Evolutionary conservation across 2,113 vertebrate genomes (phyloP), one percentile per base, ranked within the genome.

Genomic region (Kryptolebias marmoratus): DNA sequence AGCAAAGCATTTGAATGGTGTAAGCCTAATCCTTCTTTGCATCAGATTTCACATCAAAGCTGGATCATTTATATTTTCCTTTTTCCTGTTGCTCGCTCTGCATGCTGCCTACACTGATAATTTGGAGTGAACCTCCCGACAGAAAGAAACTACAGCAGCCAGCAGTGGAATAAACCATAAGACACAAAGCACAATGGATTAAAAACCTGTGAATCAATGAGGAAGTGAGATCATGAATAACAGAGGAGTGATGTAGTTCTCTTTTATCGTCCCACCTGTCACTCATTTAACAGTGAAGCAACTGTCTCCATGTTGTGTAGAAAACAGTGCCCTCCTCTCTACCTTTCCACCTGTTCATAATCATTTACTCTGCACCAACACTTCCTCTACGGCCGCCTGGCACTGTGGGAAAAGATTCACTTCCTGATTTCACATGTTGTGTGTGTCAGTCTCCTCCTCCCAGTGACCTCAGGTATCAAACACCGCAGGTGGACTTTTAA

Each of bases 401-500:
- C 5, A 27, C 48, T 68, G 61, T 79, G 66, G 72, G 64, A 75
- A 59, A 27, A 76, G 3, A 47, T 61, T 15, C 31, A 84, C 80
- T 90, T 89, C 88, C 87, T 86, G 62, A 74, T 92, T 87, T 75
- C 16, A 1, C 52, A 28, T 53, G 42, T 27, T 0, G 5, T 36
- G 32, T 42, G 11, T 44, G 13, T 56, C 66, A 50, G 42, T 71
- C 47, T 68, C 36, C 5, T 11, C 52, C 45, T 48, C 32, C 64
- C 31, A 11, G 11, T 18, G 13, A 65, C 60, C 53, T 64, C 22
- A 64, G 12, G 0, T 5, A 18, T 31, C 11, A 39, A 11, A 15
- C 27, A 11, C 32, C 28, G 32, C 12, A 54, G 5, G 57, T 68
- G 5, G 27, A 64, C 47, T 12, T 11, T 22, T 39, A n/a, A 63